Conservation (phyloP, 1,140 invertebrate genomes). For the Holotrichia oblita region DNA sequence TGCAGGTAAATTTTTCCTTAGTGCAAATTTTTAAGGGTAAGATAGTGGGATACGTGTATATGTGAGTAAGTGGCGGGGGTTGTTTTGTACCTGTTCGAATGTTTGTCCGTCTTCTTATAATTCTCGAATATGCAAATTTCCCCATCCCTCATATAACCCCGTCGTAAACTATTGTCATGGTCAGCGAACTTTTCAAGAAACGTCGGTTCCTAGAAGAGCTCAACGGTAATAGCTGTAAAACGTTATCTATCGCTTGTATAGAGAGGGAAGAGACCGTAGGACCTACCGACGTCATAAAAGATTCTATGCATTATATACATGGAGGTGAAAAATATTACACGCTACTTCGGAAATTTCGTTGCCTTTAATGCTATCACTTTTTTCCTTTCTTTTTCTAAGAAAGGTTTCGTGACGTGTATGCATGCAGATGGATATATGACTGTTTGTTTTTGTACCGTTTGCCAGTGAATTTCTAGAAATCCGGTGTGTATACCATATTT, state of each 20-base stretch:
- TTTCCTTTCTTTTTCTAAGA: conserved; percentile 27
- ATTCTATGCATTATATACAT: not conserved
- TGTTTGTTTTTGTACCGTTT: not conserved
- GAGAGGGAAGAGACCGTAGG: not conserved
- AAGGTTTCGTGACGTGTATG: conserved; percentile 5
- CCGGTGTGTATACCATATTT: not conserved
- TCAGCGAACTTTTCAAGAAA: conserved; percentile 23
- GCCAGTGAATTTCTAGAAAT: not conserved
- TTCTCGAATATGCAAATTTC: conserved; percentile 34
- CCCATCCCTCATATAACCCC: conserved; percentile 6
- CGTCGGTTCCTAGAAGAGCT: conserved; percentile 7
- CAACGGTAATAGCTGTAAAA: conserved; percentile 33
- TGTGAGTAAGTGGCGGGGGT: not conserved
- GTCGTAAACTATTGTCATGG: conserved; percentile 31
- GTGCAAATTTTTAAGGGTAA: conserved; percentile 29
- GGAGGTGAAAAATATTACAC: conserved; percentile 32
- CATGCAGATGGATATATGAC: not conserved
- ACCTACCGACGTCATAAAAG: conserved; percentile 16
- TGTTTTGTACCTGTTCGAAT: conserved; percentile 37
- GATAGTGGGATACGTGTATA: conserved; percentile 4
- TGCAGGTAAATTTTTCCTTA: conserved; percentile 38
- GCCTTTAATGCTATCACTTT: not conserved
- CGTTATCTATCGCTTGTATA: conserved; percentile 6
- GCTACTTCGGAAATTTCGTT: conserved; percentile 1
- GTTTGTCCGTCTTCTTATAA: not conserved